Conservation (phyloP, 2,113 vertebrate genomes). For the Mesocricetus auratus region DNA sequence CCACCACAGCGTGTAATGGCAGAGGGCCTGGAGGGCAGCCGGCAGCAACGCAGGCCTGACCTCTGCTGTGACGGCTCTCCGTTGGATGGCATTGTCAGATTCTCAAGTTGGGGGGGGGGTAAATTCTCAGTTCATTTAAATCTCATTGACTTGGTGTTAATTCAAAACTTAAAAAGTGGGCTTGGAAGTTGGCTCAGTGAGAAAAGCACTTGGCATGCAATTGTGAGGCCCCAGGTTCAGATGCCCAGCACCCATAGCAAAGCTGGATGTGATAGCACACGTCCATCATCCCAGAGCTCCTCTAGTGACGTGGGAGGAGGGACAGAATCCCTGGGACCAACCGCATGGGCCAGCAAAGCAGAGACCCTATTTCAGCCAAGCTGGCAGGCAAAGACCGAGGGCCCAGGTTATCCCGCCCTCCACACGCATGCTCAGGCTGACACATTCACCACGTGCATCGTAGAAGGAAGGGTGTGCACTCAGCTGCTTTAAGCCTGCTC, state of each 20-base stretch:
- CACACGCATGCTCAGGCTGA: background rate
- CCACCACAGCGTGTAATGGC: background rate
- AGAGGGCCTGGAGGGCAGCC: background rate
- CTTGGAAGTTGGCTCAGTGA: no score
- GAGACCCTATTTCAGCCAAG: background rate
- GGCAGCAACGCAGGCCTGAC: background rate
- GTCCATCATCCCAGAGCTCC: background rate
- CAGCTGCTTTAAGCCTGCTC: background rate
- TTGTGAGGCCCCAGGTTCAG: background rate
- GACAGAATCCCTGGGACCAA: background rate
- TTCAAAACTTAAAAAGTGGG: background rate
- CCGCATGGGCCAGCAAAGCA: background rate
- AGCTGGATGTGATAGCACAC: no score
- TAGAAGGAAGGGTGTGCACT: no score
- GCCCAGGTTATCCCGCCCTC: background rate
- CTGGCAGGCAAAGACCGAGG: background rate
- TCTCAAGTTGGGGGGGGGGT: no score
- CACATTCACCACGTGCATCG: no score
- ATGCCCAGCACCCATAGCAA: no score
- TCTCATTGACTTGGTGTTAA: slow-evolving; percentile 6
- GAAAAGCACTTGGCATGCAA: background rate
- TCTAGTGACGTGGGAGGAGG: background rate
- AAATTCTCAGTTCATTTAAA: background rate
- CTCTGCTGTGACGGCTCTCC: background rate
- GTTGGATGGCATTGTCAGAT: background rate